Conservation (phyloP, 2,888 invertebrate genomes). For the Xestia sexstrigata region DNA sequence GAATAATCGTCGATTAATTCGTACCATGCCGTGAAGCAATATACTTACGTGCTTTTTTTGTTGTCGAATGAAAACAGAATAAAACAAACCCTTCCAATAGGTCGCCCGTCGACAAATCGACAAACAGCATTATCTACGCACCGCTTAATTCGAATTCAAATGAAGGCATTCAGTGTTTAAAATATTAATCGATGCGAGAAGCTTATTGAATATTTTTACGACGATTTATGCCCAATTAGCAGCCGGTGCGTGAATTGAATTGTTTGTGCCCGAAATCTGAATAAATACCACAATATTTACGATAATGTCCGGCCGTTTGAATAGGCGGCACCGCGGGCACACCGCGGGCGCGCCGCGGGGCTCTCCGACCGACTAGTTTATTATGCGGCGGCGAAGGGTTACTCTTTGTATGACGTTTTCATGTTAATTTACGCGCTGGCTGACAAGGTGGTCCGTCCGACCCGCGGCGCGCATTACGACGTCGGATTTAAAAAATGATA, state of each 20-base stretch:
- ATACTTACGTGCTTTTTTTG: constrained; percentile 61
- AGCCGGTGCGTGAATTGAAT: constrained; percentile 89
- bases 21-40: constrained; percentile 70
- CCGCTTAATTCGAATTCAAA: constrained; percentile 84
- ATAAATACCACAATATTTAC: constrained; percentile 90
- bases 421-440: constrained; percentile 84
- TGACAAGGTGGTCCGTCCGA: constrained; percentile 86
- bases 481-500: constrained; percentile 83
- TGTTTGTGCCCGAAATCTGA: constrained; percentile 89
- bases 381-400: constrained; percentile 88
- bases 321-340: constrained; percentile 81
- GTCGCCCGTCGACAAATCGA: constrained; percentile 80
- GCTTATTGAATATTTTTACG: constrained; percentile 89
- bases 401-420: constrained; percentile 87
- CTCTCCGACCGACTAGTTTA: constrained; percentile 75
- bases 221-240: constrained; percentile 90
- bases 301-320: constrained; percentile 87
- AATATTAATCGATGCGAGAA: constrained; percentile 88
- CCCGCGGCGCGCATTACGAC: constrained; percentile 69
- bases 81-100: constrained; percentile 74
- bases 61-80: constrained; percentile 68
- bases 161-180: constrained; percentile 84
- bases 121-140: constrained; percentile 82
- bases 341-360: constrained; percentile 82
- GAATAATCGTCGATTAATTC: constrained; percentile 69